phyloP scores from a whole-genome alignment of 2,113 vertebrate species.

The Motacilla alba region DNA sequence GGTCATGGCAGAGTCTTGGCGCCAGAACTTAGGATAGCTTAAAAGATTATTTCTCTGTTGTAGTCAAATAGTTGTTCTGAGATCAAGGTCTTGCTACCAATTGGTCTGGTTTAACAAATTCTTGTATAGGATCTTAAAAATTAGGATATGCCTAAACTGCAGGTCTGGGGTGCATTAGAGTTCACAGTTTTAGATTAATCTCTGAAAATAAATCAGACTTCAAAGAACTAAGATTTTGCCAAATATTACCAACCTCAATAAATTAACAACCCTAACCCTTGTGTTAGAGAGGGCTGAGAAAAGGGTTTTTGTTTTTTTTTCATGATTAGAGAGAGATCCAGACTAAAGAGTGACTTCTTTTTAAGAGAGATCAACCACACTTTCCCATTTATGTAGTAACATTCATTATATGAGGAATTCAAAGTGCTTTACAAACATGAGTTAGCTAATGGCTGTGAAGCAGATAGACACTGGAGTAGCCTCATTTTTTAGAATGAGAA shows the following conservation, averaged over 20 bases:
- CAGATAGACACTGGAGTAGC: neutral
- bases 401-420: neutral
- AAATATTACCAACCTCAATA: neutral
- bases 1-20: conserved; percentile 15
- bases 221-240: neutral
- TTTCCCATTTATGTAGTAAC: neutral
- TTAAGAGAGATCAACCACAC: neutral
- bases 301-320: rapidly evolving
- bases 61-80: neutral
- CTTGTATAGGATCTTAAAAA: neutral
- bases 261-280: neutral
- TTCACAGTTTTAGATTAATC: neutral
- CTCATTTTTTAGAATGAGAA: neutral
- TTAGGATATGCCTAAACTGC: neutral
- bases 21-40: neutral
- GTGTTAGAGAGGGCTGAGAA: neutral
- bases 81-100: neutral
- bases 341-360: neutral
- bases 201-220: neutral
- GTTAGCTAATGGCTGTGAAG: neutral
- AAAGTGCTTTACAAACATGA: neutral
- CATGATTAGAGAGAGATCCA: neutral
- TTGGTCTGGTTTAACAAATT: neutral
- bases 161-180: neutral
- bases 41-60: neutral